Percentiles rank a stretch among this genome's conserved stretches.
phyloP scores from a whole-genome alignment of 2,113 vertebrate species.

The Dicentrarchus labrax region DNA sequence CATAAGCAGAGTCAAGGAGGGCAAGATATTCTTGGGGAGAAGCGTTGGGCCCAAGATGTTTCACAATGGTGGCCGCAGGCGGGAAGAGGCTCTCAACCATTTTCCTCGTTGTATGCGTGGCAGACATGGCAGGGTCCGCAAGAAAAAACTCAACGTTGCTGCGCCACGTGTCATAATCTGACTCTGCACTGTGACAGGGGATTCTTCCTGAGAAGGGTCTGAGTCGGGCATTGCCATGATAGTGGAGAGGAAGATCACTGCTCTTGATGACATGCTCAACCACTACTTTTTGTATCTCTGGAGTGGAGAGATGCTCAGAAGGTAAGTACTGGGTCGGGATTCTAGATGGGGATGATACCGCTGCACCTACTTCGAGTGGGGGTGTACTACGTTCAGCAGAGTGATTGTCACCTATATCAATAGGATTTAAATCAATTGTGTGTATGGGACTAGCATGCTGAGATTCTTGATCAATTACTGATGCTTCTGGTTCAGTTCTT shows the following conservation, averaged over 20 bases:
- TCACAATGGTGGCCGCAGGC: not conserved
- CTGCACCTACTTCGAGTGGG: not conserved
- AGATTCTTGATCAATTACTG: not conserved
- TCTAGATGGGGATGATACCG: too few relatives aligned
- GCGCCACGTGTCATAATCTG: slow-evolving; percentile 4
- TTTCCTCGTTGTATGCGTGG: not conserved
- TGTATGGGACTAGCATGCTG: accelerated
- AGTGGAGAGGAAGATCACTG: not conserved
- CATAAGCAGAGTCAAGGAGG: slow-evolving; percentile 2
- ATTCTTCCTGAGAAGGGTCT: slow-evolving; percentile 1
- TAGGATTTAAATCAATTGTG: not conserved
- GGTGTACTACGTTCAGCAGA: not conserved
- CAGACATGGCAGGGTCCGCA: not conserved
- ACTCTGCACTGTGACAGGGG: not conserved
- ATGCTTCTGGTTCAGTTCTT: not conserved
- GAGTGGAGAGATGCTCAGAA: not conserved
- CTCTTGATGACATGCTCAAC: slow-evolving; percentile 15
- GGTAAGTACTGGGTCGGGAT: not conserved
- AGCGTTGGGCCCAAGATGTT: slow-evolving; percentile 7
- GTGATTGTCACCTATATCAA: not conserved
- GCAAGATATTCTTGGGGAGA: not conserved
- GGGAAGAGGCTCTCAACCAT: not conserved
- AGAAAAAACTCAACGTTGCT: slow-evolving; percentile 3
- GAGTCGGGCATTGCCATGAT: not conserved
- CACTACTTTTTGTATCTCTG: not conserved